A percentile compares a stretch with the other conserved stretches of the same genome.
These are phyloP conservation scores for Amaurobius ferox DNA, from an alignment of 2,888 invertebrate genomes.

Conservation along the genomic window DNA sequence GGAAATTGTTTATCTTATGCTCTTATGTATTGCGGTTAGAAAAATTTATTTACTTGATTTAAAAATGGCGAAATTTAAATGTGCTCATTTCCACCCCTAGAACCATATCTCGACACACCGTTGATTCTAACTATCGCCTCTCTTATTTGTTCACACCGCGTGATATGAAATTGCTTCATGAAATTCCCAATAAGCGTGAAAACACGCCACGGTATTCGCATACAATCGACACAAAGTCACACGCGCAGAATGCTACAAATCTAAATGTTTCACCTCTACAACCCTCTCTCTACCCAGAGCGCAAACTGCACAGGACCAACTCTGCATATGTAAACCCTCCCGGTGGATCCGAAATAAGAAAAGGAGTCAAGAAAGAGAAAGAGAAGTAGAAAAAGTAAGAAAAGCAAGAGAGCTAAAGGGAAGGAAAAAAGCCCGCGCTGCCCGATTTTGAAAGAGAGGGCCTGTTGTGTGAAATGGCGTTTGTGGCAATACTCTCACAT, in stretches of 20 bases:
- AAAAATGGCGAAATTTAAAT: too few species aligned
- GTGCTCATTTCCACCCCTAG: too few species aligned
- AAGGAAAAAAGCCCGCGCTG: conserved; percentile 27
- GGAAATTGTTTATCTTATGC: too few species aligned
- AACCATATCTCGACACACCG: too few species aligned
- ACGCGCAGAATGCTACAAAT: background rate
- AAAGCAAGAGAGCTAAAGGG: conserved; percentile 27
- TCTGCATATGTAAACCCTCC: conserved; percentile 17
- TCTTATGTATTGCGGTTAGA: too few species aligned
- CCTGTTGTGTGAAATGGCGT: conserved; percentile 71
- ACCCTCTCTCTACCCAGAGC: background rate
- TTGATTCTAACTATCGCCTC: too few species aligned
- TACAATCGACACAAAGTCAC: too few species aligned
- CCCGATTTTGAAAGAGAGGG: conserved; percentile 62
- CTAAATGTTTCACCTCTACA: conserved; percentile 9
- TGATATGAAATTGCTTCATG: too few species aligned
- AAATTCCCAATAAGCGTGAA: too few species aligned
- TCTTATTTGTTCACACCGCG: too few species aligned
- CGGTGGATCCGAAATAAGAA: conserved; percentile 18
- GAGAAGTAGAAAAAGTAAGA: conserved; percentile 25
- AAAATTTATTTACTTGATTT: too few species aligned
- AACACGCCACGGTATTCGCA: too few species aligned
- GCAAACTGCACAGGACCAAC: background rate
- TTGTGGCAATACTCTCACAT: conserved; percentile 71
- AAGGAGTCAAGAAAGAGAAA: conserved; percentile 17